Percentiles rank a stretch among this genome's conserved stretches.
These are phyloP conservation scores for Branchipolynoe longqiensis DNA, from an alignment of 2,888 invertebrate species.

Conservation along the genomic window DNA sequence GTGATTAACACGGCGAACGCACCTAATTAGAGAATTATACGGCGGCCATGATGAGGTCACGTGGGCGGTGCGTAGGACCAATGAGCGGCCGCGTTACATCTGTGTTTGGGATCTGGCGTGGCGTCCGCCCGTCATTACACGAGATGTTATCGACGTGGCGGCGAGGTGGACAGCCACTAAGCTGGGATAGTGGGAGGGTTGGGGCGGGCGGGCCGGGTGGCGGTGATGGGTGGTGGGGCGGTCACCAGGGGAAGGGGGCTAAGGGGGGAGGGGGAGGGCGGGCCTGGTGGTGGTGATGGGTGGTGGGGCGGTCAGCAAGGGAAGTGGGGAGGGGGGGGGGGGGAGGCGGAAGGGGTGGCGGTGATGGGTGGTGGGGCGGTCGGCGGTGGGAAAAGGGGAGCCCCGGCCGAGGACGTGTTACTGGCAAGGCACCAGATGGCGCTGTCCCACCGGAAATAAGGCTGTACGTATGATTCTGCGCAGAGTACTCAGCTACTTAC, in stretches of 20 bases:
- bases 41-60: constrained; percentile 41
- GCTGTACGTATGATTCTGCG: too few relatives aligned
- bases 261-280: too few relatives aligned
- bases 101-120: constrained; percentile 55
- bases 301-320: constrained; percentile 47
- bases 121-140: constrained; percentile 49
- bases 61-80: constrained; percentile 33
- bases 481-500: too few relatives aligned
- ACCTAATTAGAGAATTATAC: constrained; percentile 56
- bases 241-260: too few relatives aligned
- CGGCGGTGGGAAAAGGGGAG: constrained; percentile 1
- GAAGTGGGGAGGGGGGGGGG: too few relatives aligned
- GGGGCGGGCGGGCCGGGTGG: too few relatives aligned
- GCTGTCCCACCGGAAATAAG: too few relatives aligned
- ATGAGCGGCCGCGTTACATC: constrained; percentile 54
- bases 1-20: constrained; percentile 32
- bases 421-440: too few relatives aligned
- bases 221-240: too few relatives aligned
- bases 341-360: constrained; percentile 26
- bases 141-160: constrained; percentile 26
- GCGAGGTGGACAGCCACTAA: constrained; percentile 24
- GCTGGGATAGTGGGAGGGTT: too few relatives aligned
- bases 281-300: too few relatives aligned
- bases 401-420: too few relatives aligned
- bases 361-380: constrained; percentile 40